Evolutionary conservation across 2,888 invertebrate genomes (phyloP).

Genomic region (Timema podura): DNA sequence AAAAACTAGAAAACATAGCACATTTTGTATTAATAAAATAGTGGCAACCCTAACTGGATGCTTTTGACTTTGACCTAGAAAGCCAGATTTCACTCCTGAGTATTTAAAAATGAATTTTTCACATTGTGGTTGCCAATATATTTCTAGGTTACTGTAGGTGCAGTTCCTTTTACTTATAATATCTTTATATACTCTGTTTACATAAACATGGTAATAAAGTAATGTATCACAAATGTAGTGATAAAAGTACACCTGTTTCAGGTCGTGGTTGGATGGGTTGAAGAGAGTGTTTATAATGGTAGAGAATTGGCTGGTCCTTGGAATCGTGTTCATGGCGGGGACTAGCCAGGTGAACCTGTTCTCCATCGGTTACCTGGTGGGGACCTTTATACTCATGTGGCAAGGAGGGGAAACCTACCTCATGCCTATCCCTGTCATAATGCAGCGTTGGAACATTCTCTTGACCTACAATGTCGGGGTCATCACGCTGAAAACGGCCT

Average conservation of each 20-base stretch:
- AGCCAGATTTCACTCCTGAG: too few relatives aligned
- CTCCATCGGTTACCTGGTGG: slow-evolving; percentile 92
- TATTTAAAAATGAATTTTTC: too few relatives aligned
- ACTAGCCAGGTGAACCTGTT: slow-evolving; percentile 91
- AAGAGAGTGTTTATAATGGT: slow-evolving; percentile 70
- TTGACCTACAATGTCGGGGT: slow-evolving; percentile 76
- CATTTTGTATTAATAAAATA: too few relatives aligned
- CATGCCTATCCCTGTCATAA: slow-evolving; percentile 75
- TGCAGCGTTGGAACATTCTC: slow-evolving; percentile 55
- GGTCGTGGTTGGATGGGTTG: slow-evolving; percentile 84
- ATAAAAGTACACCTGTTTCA: slow-evolving; percentile 41
- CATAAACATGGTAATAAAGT: too few relatives aligned
- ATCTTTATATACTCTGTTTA: too few relatives aligned
- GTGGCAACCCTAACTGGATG: too few relatives aligned
- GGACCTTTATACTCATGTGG: slow-evolving; percentile 96
- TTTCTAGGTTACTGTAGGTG: too few relatives aligned
- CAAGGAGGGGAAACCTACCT: slow-evolving; percentile 96
- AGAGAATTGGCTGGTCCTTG: slow-evolving; percentile 93
- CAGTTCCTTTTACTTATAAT: too few relatives aligned
- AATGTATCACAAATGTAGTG: too few relatives aligned
- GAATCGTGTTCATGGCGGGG: slow-evolving; percentile 93
- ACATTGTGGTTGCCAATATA: too few relatives aligned
- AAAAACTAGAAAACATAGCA: too few relatives aligned
- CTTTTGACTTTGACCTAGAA: too few relatives aligned
- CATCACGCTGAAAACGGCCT: slow-evolving; percentile 78